Percentiles rank a stretch among this genome's conserved stretches.
Conservation (phyloP, 2,797 vertebrate genomes). For the Sebastes melanostomus region DNA sequence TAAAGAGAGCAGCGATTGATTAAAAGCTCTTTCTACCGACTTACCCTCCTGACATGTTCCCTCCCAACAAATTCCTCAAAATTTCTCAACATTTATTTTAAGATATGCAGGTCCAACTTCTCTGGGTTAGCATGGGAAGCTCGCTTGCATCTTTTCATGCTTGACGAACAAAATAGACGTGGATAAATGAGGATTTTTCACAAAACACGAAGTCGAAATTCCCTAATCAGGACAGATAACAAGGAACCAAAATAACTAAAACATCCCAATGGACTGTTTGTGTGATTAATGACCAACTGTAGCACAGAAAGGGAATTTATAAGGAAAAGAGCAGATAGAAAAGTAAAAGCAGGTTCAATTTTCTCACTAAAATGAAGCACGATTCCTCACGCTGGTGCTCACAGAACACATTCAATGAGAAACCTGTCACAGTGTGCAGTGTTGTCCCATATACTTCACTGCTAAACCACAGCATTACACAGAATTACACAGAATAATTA, state of each 20-base stretch:
- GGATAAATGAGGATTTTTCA: neutral
- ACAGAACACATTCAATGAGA: no score
- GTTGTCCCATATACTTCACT: neutral
- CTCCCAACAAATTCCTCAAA: constrained; percentile 6
- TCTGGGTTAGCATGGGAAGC: neutral
- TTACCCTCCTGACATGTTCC: neutral
- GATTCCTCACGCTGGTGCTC: neutral
- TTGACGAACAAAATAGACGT: neutral
- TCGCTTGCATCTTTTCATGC: neutral
- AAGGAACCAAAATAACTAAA: constrained; percentile 16
- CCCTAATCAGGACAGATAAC: neutral
- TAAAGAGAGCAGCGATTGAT: neutral
- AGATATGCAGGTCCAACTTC: neutral
- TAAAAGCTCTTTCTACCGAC: neutral
- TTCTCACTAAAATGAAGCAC: neutral
- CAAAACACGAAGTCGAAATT: neutral
- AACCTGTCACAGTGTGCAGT: neutral
- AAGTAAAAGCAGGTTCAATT: neutral
- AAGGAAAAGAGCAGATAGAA: neutral
- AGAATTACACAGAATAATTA: neutral
- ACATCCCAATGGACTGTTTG: neutral
- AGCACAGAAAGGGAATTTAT: neutral
- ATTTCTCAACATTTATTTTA: neutral
- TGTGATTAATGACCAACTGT: neutral
- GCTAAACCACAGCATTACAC: neutral